Evolutionary conservation across 1,140 invertebrate genomes (phyloP).

Genomic region (Drosophila nasuta): DNA sequence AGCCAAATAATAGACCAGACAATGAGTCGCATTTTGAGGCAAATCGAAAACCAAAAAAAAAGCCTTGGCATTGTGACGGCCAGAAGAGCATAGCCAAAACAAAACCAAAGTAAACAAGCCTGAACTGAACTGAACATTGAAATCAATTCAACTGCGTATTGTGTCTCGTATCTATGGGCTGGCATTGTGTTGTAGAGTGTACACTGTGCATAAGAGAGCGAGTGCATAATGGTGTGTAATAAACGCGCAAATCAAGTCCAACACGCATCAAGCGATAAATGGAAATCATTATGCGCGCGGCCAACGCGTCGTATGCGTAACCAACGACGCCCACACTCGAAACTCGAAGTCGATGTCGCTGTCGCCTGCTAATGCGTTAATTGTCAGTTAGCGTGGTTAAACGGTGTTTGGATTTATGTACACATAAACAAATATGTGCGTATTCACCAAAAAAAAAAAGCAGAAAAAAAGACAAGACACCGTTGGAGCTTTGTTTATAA

Average conservation of each 20-base stretch:
- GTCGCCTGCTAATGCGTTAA: conserved; percentile 72
- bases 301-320: conserved; percentile 75
- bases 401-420: conserved; percentile 66
- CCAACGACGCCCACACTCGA: conserved; percentile 52
- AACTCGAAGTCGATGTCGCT: neutral
- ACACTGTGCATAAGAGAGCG: conserved; percentile 30
- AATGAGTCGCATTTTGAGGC: conserved; percentile 38
- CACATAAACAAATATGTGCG: conserved; percentile 3
- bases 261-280: conserved; percentile 54
- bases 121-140: conserved; percentile 18
- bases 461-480: neutral
- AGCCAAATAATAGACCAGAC: conserved; percentile 63
- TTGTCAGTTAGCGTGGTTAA: conserved; percentile 77
- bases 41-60: conserved; percentile 17
- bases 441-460: conserved; percentile 10
- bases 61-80: conserved; percentile 77
- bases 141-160: conserved; percentile 25
- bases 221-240: conserved; percentile 78
- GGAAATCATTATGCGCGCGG: conserved; percentile 56
- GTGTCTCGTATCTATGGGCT: conserved; percentile 21
- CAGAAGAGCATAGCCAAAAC: conserved; percentile 44
- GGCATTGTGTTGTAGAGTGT: conserved; percentile 23
- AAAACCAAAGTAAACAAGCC: conserved; percentile 28
- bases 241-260: conserved; percentile 62
- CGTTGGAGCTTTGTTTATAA: neutral